Evolutionary conservation across 2,797 vertebrate species (phyloP).

Genomic region (Anguilla megastoma): DNA sequence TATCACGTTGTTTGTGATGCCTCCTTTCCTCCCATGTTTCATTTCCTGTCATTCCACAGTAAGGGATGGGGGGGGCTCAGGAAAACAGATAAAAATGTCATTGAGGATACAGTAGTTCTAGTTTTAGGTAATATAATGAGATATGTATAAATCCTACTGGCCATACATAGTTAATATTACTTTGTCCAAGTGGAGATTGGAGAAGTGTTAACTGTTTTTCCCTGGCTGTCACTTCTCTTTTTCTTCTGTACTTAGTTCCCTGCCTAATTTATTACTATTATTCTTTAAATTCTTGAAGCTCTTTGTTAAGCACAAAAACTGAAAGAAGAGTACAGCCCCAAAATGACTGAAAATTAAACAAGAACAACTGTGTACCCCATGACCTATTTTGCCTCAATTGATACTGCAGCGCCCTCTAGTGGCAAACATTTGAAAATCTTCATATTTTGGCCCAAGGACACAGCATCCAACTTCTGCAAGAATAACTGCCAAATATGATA

Average conservation of each 20-base stretch:
- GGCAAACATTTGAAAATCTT: not conserved
- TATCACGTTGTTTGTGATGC: not conserved
- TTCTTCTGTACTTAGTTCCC: not conserved
- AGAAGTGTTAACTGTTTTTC: not conserved
- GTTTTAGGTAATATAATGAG: not conserved
- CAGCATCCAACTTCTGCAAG: not conserved
- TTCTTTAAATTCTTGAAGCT: not conserved
- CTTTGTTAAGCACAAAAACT: not conserved
- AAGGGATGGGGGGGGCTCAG: not conserved
- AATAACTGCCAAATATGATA: not conserved
- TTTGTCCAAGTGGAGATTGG: not conserved
- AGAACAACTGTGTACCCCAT: not conserved
- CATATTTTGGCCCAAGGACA: not conserved
- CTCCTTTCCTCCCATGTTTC: slow-evolving; percentile 25
- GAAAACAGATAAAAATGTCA: slow-evolving; percentile 6
- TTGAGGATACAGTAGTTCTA: not conserved
- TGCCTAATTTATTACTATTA: not conserved
- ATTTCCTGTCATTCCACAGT: slow-evolving; percentile 28
- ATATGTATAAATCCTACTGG: not conserved
- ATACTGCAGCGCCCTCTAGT: not conserved
- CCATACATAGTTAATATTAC: not conserved
- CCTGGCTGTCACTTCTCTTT: not conserved
- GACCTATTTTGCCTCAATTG: not conserved
- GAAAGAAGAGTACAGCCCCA: not conserved
- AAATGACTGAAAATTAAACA: not conserved